Percentiles rank a stretch among this genome's conserved stretches.
These are phyloP conservation scores for Tonatia bakeri DNA, from an alignment of 2,113 vertebrate species.

Conservation along the genomic window DNA sequence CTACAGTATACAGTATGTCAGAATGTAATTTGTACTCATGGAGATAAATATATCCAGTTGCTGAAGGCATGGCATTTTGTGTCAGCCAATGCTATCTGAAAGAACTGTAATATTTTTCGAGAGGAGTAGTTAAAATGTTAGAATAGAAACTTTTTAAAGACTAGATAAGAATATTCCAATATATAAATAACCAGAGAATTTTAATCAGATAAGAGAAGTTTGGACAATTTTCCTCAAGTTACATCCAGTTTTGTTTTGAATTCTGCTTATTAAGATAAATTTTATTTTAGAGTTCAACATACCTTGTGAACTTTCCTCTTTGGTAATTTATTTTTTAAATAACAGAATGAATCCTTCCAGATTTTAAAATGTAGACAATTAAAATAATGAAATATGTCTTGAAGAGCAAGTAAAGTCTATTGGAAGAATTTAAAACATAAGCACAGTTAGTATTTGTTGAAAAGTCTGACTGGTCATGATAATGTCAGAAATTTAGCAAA, in stretches of 20 bases:
- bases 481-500: neutral
- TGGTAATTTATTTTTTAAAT: neutral
- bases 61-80: conserved; percentile 20
- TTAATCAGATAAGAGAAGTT: conserved; percentile 40
- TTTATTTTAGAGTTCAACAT: conserved; percentile 51
- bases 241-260: conserved; percentile 53
- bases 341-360: neutral
- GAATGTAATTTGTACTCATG: neutral
- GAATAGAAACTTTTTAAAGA: neutral
- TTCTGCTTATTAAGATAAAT: conserved; percentile 63
- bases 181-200: conserved; percentile 64
- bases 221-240: conserved; percentile 34
- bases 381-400: conserved; percentile 55
- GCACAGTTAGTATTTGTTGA: neutral
- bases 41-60: conserved; percentile 23
- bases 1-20: neutral
- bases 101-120: conserved; percentile 61
- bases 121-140: conserved; percentile 50
- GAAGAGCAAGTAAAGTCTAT: conserved; percentile 51
- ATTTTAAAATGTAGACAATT: conserved; percentile 21
- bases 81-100: conserved; percentile 35
- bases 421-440: conserved; percentile 57
- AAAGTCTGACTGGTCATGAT: neutral
- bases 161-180: conserved; percentile 60
- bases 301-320: conserved; percentile 14